These are phyloP conservation scores for Sitodiplosis mosellana DNA, from an alignment of 1,140 invertebrate species.

Conservation along the genomic window DNA sequence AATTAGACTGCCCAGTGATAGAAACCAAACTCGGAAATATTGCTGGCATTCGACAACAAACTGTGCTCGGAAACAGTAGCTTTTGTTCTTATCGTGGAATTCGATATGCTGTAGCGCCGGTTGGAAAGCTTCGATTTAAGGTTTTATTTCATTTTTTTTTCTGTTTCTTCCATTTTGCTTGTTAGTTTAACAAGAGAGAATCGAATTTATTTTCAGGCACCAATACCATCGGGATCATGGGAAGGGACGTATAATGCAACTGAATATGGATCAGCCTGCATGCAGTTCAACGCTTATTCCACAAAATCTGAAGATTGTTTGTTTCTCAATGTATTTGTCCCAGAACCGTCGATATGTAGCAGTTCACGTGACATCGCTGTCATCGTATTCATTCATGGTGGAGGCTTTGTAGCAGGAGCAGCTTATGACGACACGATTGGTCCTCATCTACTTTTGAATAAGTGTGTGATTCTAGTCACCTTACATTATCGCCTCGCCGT, in stretches of 20 bases:
- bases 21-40: not conserved
- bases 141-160: not conserved
- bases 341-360: constrained; percentile 7
- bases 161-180: too few species aligned
- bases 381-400: constrained; percentile 3
- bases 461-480: constrained; percentile 33
- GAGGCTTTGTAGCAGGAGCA: constrained; percentile 22
- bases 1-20: too few species aligned
- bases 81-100: not conserved
- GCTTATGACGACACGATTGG: constrained; percentile 23
- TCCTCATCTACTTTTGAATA: constrained; percentile 34
- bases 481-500: constrained; percentile 21
- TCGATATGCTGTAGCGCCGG: not conserved
- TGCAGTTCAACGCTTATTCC: not conserved
- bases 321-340: constrained; percentile 37
- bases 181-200: too few species aligned
- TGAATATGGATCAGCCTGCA: not conserved
- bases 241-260: not conserved
- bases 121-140: not conserved
- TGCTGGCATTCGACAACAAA: not conserved
- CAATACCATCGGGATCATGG: not conserved
- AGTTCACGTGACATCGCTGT: constrained; percentile 11
- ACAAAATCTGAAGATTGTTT: constrained; percentile 38
- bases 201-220: not conserved
- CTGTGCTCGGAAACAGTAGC: not conserved